phyloP scores from a whole-genome alignment of 2,888 invertebrate species.

The Meiosimyza platycephala region DNA sequence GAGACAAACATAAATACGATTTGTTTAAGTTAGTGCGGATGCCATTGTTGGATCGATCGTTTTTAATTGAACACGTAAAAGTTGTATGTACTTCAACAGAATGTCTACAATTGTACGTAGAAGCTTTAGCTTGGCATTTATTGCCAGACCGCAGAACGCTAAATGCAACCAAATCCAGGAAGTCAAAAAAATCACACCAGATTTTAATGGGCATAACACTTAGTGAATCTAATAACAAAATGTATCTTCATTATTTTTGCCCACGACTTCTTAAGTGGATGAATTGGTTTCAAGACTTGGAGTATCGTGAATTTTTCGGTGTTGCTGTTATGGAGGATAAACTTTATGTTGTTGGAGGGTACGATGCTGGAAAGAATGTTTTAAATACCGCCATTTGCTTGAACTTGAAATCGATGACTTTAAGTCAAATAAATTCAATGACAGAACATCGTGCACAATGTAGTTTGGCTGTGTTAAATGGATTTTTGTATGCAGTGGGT shows the following conservation, averaged over 20 bases:
- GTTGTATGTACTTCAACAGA: constrained; percentile 73
- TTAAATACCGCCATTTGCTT: constrained; percentile 74
- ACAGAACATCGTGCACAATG: constrained; percentile 87
- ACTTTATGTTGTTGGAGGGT: constrained; percentile 87
- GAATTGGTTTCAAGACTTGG: constrained; percentile 47
- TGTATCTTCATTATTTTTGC: too few species aligned
- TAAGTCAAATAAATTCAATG: constrained; percentile 88
- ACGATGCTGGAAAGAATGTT: constrained; percentile 82
- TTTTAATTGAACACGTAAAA: constrained; percentile 90
- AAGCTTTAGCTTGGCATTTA: constrained; percentile 93
- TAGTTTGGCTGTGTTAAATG: constrained; percentile 70
- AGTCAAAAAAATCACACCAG: constrained; percentile 72
- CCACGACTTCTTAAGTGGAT: too few species aligned
- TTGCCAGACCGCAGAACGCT: constrained; percentile 85
- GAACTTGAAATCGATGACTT: constrained; percentile 82
- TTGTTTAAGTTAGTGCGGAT: constrained; percentile 83
- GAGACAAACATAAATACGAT: constrained; percentile 78
- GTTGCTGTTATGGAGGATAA: constrained; percentile 86
- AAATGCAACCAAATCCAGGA: constrained; percentile 82
- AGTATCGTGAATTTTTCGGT: constrained; percentile 86
- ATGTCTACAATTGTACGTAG: constrained; percentile 90
- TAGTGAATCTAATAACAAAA: too few species aligned
- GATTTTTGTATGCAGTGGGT: constrained; percentile 86
- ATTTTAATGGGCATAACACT: too few species aligned
- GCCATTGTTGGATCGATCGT: constrained; percentile 88